These are phyloP conservation scores for Scalopus aquaticus DNA, from an alignment of 2,113 vertebrate species.

Conservation along the genomic window DNA sequence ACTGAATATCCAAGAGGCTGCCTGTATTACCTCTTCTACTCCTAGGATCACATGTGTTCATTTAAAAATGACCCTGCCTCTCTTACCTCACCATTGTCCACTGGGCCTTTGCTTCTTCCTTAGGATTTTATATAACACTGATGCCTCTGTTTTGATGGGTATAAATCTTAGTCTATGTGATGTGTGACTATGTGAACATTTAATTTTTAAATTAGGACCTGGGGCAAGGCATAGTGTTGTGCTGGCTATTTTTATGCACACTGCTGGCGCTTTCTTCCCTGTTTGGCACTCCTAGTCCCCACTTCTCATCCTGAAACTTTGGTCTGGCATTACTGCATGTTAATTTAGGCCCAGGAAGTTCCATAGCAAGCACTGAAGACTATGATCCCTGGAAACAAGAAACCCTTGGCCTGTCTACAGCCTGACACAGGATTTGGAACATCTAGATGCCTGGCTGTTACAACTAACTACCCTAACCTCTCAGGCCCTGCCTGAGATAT, in stretches of 20 bases:
- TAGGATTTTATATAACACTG: background rate
- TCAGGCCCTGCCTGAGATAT: background rate
- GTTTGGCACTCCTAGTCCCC: background rate
- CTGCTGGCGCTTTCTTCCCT: background rate
- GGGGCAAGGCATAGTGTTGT: background rate
- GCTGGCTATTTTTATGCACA: constrained; percentile 36
- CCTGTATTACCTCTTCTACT: background rate
- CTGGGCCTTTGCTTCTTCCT: background rate
- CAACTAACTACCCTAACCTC: background rate
- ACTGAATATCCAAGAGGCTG: background rate
- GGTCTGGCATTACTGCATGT: background rate
- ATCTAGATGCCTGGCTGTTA: background rate
- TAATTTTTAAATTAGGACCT: background rate
- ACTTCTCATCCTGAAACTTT: background rate
- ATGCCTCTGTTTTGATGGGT: background rate
- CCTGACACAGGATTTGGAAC: background rate
- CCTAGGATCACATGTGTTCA: background rate
- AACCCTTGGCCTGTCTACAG: background rate
- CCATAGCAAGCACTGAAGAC: background rate
- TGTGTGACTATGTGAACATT: background rate
- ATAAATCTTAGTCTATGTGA: background rate
- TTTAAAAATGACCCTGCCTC: background rate
- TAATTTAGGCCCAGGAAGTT: constrained; percentile 36
- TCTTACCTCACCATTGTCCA: background rate
- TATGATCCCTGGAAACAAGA: background rate